Percentiles rank a stretch among this genome's conserved stretches.
Conservation (phyloP, 2,113 vertebrate species). For the Calypte anna region DNA sequence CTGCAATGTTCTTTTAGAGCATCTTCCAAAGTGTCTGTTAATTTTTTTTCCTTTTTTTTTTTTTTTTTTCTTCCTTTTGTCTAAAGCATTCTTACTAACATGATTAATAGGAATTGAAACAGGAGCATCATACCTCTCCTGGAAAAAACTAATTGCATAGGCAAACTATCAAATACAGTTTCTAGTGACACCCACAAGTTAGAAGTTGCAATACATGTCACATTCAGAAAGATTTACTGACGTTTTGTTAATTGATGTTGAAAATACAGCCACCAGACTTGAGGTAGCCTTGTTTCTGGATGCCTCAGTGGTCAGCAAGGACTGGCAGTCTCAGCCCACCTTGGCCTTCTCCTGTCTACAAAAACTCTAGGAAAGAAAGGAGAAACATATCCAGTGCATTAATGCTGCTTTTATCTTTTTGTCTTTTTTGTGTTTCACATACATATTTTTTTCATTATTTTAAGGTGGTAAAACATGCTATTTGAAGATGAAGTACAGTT, state of each 20-base stretch:
- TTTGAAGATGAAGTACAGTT: neutral
- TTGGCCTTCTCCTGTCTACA: neutral
- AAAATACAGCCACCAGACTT: neutral
- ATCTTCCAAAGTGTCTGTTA: slow-evolving; percentile 3
- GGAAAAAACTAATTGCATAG: neutral
- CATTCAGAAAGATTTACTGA: neutral
- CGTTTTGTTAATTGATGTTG: neutral
- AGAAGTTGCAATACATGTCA: neutral
- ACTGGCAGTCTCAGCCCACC: neutral
- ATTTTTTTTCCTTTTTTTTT: slow-evolving; percentile 13
- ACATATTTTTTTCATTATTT: neutral
- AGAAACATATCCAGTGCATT: neutral
- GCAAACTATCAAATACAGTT: neutral
- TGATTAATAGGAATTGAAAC: neutral
- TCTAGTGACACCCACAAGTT: neutral
- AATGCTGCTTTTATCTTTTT: neutral
- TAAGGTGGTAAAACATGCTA: neutral
- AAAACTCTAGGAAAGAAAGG: neutral
- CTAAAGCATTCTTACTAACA: neutral
- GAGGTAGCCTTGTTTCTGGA: neutral
- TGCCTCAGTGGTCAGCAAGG: neutral
- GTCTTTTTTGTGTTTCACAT: neutral
- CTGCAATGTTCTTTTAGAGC: neutral
- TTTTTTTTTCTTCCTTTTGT: slow-evolving; percentile 3
- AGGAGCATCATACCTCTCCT: neutral